phyloP scores from a whole-genome alignment of 2,113 vertebrate genomes.

The Romanogobio albipinnatus region DNA sequence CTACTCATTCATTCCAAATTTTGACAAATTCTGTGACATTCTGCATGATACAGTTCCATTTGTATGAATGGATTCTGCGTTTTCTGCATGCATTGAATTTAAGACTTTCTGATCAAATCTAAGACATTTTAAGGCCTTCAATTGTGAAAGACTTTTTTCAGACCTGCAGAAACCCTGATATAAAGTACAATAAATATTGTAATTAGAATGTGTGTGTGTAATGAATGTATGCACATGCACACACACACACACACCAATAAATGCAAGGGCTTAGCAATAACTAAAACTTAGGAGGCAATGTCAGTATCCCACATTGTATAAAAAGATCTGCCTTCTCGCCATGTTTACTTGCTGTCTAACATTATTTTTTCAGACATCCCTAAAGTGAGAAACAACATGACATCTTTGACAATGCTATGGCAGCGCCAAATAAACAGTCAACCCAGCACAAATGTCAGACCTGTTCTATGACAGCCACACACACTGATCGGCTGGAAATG shows the following conservation, averaged over 20 bases:
- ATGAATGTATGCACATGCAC: no score
- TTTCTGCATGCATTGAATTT: no score
- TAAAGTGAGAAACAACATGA: constrained; percentile 36
- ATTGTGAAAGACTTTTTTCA: no score
- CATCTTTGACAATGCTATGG: constrained; percentile 29
- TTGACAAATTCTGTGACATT: no score
- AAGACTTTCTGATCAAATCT: no score
- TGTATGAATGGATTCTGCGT: no score
- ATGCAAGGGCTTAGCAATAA: not conserved
- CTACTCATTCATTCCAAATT: no score
- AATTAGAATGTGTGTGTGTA: not conserved
- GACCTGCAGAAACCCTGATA: not conserved
- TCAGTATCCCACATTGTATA: not conserved
- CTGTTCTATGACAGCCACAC: not conserved
- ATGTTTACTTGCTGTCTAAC: constrained; percentile 32
- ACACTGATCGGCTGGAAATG: not conserved
- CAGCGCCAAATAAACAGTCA: constrained; percentile 33
- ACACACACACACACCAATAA: not conserved
- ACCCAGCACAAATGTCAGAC: constrained; percentile 42
- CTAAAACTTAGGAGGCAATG: not conserved
- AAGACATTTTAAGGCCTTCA: no score
- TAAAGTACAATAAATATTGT: not conserved
- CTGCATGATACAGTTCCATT: no score
- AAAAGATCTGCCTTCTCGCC: not conserved
- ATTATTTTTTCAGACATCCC: constrained; percentile 10